Percentiles rank a stretch among this genome's conserved stretches.
These are phyloP conservation scores for Glaucidium brasilianum DNA, from an alignment of 2,113 vertebrate species.

Conservation along the genomic window DNA sequence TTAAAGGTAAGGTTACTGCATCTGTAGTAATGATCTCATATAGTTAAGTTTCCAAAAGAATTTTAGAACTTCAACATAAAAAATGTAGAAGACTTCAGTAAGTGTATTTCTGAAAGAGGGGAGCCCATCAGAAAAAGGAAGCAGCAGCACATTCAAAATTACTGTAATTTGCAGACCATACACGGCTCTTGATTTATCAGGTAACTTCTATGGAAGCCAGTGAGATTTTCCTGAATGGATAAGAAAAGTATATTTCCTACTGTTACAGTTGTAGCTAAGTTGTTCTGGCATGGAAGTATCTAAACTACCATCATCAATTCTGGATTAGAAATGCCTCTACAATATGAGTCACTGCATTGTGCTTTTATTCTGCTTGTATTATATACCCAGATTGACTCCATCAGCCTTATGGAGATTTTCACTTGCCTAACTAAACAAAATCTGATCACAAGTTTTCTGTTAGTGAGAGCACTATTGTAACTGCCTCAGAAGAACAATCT, in stretches of 20 bases:
- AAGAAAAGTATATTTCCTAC: not conserved
- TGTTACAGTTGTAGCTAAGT: not conserved
- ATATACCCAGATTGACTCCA: not conserved
- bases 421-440: not conserved
- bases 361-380: not conserved
- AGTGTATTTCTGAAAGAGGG: not conserved
- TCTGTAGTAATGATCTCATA: not conserved
- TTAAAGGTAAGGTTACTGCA: not conserved
- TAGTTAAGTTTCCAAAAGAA: not conserved
- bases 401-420: not conserved
- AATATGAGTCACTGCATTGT: not conserved
- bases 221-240: not conserved
- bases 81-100: not conserved
- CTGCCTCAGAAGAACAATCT: not conserved
- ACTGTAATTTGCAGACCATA: not conserved
- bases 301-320: not conserved
- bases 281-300: not conserved
- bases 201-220: not conserved
- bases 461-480: accelerated
- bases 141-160: not conserved
- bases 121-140: not conserved
- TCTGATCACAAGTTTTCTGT: not conserved
- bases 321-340: not conserved
- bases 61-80: not conserved
- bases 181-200: not conserved